A percentile compares a stretch with the other conserved stretches of the same genome.
phyloP scores from a whole-genome alignment of 2,888 invertebrate genomes.

The Pycnomerus fuliginosus region DNA sequence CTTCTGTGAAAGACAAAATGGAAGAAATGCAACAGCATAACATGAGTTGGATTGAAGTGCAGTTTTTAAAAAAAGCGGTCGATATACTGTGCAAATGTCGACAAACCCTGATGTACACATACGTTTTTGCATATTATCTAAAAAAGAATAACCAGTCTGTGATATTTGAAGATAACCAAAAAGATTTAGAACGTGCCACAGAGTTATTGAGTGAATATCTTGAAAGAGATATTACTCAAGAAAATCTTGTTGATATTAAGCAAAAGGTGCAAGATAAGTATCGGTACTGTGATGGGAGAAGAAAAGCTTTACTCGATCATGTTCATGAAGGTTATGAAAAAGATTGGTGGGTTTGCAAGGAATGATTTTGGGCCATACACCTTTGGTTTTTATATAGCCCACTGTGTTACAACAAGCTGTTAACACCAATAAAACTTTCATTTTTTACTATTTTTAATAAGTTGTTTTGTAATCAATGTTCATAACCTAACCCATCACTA shows the following conservation, averaged over 20 bases:
- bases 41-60: slow-evolving; percentile 99
- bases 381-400: too few species aligned
- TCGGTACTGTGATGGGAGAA: slow-evolving; percentile 96
- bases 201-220: slow-evolving; percentile 97
- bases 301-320: slow-evolving; percentile 93
- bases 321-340: slow-evolving; percentile 99
- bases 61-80: slow-evolving; percentile 97
- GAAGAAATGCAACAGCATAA: slow-evolving; percentile 99
- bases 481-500: too few species aligned
- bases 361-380: too few species aligned
- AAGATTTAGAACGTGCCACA: slow-evolving; percentile 97
- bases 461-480: too few species aligned
- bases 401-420: too few species aligned
- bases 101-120: slow-evolving; percentile 98
- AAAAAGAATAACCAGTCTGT: slow-evolving; percentile 97
- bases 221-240: slow-evolving; percentile 95
- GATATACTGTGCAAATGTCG: slow-evolving; percentile 96
- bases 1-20: slow-evolving; percentile 97
- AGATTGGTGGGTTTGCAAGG: slow-evolving; percentile 96
- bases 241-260: slow-evolving; percentile 96
- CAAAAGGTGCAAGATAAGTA: slow-evolving; percentile 99
- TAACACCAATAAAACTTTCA: too few species aligned
- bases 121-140: slow-evolving; percentile 98
- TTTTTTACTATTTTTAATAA: too few species aligned
- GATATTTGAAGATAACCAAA: slow-evolving; percentile 99